Base-by-base conservation (phyloP, 2,888 invertebrate genomes). In the Stenolophus ochropezus region DNA sequence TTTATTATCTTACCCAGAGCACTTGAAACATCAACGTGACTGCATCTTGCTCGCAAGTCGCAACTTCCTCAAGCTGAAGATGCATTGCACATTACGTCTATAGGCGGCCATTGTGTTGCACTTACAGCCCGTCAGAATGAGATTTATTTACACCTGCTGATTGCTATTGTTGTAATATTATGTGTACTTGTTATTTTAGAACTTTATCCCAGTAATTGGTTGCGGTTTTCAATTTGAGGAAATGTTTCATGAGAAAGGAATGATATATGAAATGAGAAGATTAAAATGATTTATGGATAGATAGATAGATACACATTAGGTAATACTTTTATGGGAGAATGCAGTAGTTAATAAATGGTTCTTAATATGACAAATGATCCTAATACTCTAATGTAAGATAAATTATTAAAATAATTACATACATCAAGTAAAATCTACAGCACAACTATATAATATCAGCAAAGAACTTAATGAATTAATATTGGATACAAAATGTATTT, bases 1-100 rank as follows among this genome's bases (percentile, higher is more conserved):
- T 69, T 69, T 69, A 69, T 69, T 69, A 69, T 69, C 65, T 69
- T 69, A 69, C 65, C 33, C 18, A 33, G 65, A 69, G 65, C 65
- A 69, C 65, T 33, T 61, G 25, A 61, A 61, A 61, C 27, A 25
- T 33, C 65, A 69, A 69, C 65, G 65, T 69, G 65, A 69, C 65
- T 69, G 65, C 14, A 69, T 69, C 65, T 69, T 18, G 33, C 65
- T 61, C 61, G 65, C 65, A n/a, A n/a, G n/a, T n/a, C n/a, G n/a
- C 18, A 69, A 69, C 65, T 69, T 69, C 33, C 65, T 33, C 65
- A 33, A 65, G 8, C 65, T 33, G 61, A 69, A 69, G 27, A 69
- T 69, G 65, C 65, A 69, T 69, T 33, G 16, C 65, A 69, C 33
- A 33, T 65, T 65, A 33, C 33, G 16, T 42, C 25, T 61, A 61